Conservation (phyloP, 2,888 invertebrate species). For the Artemia sinica region DNA sequence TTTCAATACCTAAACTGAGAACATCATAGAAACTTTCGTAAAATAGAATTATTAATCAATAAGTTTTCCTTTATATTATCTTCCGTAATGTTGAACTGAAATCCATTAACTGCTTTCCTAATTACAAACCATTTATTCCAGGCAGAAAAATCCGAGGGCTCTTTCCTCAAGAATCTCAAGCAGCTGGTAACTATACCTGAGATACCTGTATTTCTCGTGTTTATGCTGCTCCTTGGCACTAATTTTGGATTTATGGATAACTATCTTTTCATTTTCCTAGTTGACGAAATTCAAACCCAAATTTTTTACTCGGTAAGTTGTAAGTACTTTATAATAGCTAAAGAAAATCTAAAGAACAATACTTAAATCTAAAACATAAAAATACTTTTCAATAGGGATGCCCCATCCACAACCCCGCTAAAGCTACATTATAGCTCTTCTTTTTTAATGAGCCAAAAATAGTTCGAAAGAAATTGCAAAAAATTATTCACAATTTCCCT, state of each 20-base stretch:
- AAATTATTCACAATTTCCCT: too few relatives aligned
- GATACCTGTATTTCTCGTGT: slow-evolving; percentile 58
- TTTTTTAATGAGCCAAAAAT: too few relatives aligned
- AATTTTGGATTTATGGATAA: slow-evolving; percentile 79
- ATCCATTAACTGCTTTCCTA: neutral
- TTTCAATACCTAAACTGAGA: too few relatives aligned
- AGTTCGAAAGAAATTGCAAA: too few relatives aligned
- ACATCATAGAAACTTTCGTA: too few relatives aligned
- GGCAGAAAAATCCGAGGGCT: slow-evolving; percentile 1
- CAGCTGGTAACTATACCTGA: slow-evolving; percentile 59
- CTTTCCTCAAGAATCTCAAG: slow-evolving; percentile 27
- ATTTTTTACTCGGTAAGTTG: slow-evolving; percentile 52
- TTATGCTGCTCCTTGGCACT: slow-evolving; percentile 62
- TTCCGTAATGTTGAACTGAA: neutral
- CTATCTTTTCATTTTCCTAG: slow-evolving; percentile 65
- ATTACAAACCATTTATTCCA: neutral
- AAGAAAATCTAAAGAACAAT: too few relatives aligned
- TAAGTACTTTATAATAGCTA: neutral
- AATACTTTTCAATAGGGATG: too few relatives aligned
- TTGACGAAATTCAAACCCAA: slow-evolving; percentile 59
- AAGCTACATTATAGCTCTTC: too few relatives aligned
- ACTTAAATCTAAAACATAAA: too few relatives aligned
- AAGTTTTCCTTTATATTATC: too few relatives aligned
- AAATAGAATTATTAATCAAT: too few relatives aligned
- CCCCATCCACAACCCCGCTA: too few relatives aligned